Conservation (phyloP, 2,113 vertebrate species). For the Willisornis vidua region DNA sequence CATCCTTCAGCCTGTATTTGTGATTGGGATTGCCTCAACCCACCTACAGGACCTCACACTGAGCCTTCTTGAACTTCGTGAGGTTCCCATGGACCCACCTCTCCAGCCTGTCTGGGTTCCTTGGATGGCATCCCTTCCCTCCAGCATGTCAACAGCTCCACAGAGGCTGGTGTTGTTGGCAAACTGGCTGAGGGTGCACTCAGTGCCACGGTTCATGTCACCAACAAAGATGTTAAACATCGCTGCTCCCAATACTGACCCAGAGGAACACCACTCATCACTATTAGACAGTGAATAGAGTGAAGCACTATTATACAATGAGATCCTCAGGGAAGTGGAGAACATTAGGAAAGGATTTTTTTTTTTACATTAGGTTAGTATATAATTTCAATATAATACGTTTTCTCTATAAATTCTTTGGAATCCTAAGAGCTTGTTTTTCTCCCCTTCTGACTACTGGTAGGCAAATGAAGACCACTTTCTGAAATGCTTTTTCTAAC, state of each 20-base stretch:
- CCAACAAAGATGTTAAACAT: background rate
- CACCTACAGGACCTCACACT: background rate
- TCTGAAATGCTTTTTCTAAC: background rate
- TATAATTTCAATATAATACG: background rate
- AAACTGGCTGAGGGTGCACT: background rate
- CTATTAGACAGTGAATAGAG: background rate
- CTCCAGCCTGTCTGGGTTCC: background rate
- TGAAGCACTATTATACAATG: background rate
- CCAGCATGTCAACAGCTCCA: fast-evolving
- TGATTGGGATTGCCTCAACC: background rate
- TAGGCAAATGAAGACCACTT: background rate
- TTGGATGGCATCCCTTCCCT: background rate
- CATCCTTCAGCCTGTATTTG: background rate
- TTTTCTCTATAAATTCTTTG: background rate
- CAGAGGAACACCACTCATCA: background rate
- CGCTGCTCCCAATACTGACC: no score
- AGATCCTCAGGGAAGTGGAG: background rate
- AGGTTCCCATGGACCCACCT: background rate
- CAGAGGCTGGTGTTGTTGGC: background rate
- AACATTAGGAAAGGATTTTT: background rate
- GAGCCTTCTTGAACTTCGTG: background rate
- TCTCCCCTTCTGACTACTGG: background rate
- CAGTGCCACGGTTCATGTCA: background rate
- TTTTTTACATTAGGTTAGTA: background rate
- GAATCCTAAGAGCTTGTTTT: background rate